Base-by-base conservation (phyloP, 2,797 vertebrate species). In the Diplodus sargus region DNA sequence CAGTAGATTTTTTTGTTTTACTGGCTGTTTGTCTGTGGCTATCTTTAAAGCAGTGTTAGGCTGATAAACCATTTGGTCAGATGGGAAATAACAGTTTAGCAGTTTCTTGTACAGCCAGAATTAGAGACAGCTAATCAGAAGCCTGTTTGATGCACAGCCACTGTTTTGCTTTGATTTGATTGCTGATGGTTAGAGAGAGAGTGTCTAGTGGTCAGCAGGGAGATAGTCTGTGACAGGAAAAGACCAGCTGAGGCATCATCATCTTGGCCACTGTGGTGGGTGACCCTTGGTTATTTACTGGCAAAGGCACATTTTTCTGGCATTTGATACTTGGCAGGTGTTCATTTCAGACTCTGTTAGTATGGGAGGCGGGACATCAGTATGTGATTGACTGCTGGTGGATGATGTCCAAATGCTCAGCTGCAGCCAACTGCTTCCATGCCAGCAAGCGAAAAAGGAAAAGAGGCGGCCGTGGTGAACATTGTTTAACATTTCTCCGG, bases 281-380 rank as follows among this genome's bases (percentile, higher is more conserved):
- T 82, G 80, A 91, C 81, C 81, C 81, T 87, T 90, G 87, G 86
- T 91, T 90, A 87, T 90, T 90, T 90, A 82, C 83, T 83, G 85
- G 79, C 89, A 85, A 71, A 80, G 78, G 59, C 70, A 65, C 22
- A 76, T 87, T 79, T 84, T 72, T 56, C 84, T 87, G 89, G 83
- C 89, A 85, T 84, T 84, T 89, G 81, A 85, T 82, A 71, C 82
- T 92, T 91, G 90, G 90, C 88, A 92, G 86, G 89, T 91, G 87
- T 84, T 90, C 43, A 83, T 79, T 85, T 74, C 49, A 70, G 84
- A 87, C 78, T 83, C 70, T 87, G 82, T 87, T 81, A 86, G 85
- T 70, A 76, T 81, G 49, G 80, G 60, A 88, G 88, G 76, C 57
- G 70, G 85, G 73, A 70, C 83, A 63, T 93, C 71, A 53, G 71